Evolutionary conservation across 2,797 vertebrate species (phyloP).

Genomic region (Cossypha polioptera): DNA sequence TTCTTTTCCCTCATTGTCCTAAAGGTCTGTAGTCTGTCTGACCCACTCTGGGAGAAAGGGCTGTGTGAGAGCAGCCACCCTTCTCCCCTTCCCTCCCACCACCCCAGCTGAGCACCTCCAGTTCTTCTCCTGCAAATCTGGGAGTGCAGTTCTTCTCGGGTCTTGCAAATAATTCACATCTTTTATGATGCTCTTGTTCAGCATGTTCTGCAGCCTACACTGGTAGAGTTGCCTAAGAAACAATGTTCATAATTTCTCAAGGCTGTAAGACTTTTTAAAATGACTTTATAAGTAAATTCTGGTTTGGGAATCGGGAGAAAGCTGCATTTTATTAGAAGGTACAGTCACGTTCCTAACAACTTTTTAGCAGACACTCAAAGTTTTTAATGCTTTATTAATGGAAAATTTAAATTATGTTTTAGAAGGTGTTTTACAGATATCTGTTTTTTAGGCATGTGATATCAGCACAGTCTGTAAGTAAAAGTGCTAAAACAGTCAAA

Average conservation of each 20-base stretch:
- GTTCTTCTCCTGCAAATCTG: background rate
- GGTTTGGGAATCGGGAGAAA: background rate
- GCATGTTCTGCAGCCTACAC: background rate
- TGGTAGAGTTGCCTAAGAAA: background rate
- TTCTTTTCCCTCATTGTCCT: background rate
- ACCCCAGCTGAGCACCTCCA: background rate
- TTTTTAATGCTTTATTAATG: slow-evolving; percentile 19
- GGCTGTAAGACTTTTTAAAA: background rate
- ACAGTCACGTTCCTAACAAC: background rate
- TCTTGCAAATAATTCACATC: background rate
- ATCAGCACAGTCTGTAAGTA: background rate
- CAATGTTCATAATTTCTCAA: background rate
- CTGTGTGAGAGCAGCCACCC: background rate
- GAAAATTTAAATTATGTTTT: background rate
- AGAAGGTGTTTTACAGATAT: background rate
- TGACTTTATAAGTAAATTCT: background rate
- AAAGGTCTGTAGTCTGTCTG: background rate
- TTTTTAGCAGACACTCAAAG: background rate
- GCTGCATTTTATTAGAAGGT: background rate
- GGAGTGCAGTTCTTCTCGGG: background rate
- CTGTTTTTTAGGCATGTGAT: background rate
- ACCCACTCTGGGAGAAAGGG: background rate
- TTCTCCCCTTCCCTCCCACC: background rate
- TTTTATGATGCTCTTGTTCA: background rate
- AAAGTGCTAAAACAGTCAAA: slow-evolving; percentile 38